Base-by-base conservation (phyloP, 2,797 vertebrate species). In the Catamblyrhynchus diadema region DNA sequence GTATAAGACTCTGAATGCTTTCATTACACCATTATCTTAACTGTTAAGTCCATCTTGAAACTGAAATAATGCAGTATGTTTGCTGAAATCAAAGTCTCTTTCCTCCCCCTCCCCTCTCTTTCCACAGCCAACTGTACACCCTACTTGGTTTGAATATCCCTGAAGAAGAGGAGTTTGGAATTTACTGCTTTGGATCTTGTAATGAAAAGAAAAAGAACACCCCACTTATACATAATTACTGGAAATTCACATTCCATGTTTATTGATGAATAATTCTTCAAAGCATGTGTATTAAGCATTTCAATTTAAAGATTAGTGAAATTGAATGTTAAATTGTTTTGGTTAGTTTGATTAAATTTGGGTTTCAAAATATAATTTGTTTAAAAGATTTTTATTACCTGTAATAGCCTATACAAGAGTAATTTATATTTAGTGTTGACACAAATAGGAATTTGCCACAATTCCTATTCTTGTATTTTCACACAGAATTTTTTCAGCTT, bases 281-380 rank as follows among this genome's bases (percentile, higher is more conserved):
- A 93, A 86, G 39, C 2, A 22, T 82, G 41, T 86, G 56, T 94
- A 90, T 95, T 92, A 75, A 80, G 81, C 41, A 93, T 95, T 94
- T 96, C 28, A 35, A 57, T 96, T 95, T 94, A 93, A 97, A 89
- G 50, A 96, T 93, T 96, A 95, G 65, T 82, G 71, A 86, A 94
- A 91, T 87, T 92, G 18, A 91, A 90, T 96, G 79, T 96, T 93
- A 81, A 93, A 94, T 70, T 81, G 62, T 86, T 97, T 97, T 95
- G n/a, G 70, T 96, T 97, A 95, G 95, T 81, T 97, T 97, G 92
- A 89, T 97, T 88, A 77, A 88, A 79, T 94, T 94, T 81, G 85
- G 45, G 66, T 85, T 97, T 97, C 92, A 90, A 88, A 92, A 95
- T 37, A 74, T 80, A 90, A 96, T 94, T 95, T 75, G 85, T 96